Evolutionary conservation across 2,113 vertebrate genomes (phyloP).

Genomic region (Craseonycteris thonglongyai): DNA sequence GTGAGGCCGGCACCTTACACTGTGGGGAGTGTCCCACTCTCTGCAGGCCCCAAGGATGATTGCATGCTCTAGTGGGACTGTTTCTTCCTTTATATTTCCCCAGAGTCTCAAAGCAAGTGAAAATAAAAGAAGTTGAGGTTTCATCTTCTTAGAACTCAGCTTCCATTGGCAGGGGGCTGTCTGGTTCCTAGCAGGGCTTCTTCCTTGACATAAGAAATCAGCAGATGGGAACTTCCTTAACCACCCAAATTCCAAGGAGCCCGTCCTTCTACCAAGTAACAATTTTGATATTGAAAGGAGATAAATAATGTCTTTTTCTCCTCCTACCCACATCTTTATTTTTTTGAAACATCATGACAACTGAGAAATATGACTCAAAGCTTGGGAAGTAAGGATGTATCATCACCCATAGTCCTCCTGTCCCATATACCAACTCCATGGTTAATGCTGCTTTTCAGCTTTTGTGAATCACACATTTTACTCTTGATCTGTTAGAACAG

Average conservation of each 20-base stretch:
- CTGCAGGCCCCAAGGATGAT: not conserved
- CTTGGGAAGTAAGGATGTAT: not conserved
- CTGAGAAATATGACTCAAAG: slow-evolving; percentile 2
- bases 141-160: not conserved
- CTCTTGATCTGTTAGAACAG: not conserved
- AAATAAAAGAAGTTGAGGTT: not conserved
- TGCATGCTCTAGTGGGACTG: not conserved
- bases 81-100: not conserved
- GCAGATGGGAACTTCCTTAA: not conserved
- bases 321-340: not conserved
- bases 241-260: not conserved
- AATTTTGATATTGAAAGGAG: not conserved
- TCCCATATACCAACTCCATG: not conserved
- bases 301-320: not conserved
- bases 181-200: not conserved
- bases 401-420: not conserved
- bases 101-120: not conserved
- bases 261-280: not conserved
- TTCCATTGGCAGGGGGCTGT: not conserved
- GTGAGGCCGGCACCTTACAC: not conserved
- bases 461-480: not conserved
- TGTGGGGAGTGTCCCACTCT: not conserved
- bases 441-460: not conserved
- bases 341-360: not conserved
- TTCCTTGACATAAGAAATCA: slow-evolving; percentile 2